Base-by-base conservation (phyloP, 2,888 invertebrate species). In the Minunthozetes semirufus region DNA sequence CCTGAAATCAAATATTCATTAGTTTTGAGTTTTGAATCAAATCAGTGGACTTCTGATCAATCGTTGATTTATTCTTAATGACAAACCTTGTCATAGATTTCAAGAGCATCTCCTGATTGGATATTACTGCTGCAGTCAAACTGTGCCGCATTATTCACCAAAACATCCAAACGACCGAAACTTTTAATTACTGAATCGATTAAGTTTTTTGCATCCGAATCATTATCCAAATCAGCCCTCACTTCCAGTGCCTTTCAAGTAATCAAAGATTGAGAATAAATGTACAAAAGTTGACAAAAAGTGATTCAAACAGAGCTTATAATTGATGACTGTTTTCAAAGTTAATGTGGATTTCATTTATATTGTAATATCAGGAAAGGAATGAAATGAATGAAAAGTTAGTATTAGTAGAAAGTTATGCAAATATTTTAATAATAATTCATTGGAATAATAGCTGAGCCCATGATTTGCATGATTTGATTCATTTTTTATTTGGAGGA, bases 111-210 rank as follows among this genome's bases (percentile, higher is more conserved):
- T 1, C 48, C 0, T 0, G 11, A 1, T 48, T 70, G 19, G 13
- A 70, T 48, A 48, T 46, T 48, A 27, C 70, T 70, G 25, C 15
- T 48, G 27, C 25, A 46, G n/a, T 70, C 70, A 46, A 70, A 70
- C 46, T 22, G 15, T 9, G 70, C 75, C 13, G 76, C 76, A 48
- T 76, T 76, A 50, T 76, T 76, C 13, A 76, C 75, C 4, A 76
- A 22, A n/a, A 75, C 19, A 56, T 76, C 76, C 1, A 76, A 11
- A 1, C 63, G 33, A 11, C 72, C 72, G 48, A 50, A 76, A 0
- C 66, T 56, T 17, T 33, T n/a, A 11, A 76, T 38, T 0, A 63
- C 63, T 17, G n/a, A 29, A 11, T 74, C 59, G 29, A 76, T 53
- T 63, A 76, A 42, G 27, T 50, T 48, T 13, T 68, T 53, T 2